Evolutionary conservation across 1,140 invertebrate species (phyloP), one percentile per base, ranked within the genome.

Genomic region (Calycopis cecrops): DNA sequence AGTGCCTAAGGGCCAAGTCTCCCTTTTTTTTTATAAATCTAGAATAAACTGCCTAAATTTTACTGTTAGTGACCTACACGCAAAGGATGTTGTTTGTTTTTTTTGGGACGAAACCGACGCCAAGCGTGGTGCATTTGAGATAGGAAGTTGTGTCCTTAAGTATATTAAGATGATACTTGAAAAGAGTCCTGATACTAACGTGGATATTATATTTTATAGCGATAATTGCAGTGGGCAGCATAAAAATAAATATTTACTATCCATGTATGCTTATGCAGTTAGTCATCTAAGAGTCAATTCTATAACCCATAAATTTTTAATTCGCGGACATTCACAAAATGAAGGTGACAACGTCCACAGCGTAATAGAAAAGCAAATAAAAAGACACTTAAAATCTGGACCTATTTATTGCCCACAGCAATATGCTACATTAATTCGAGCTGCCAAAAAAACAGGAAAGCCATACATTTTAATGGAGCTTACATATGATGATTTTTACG

Each of bases 181-280:
- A 7, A 21, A 52, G 7, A 52, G 38, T 40, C n/a, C 11, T 38
- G 17, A 52, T 38, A 42, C 4, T 48, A 59, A 77, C 0, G 33
- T 73, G 3, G 59, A 78, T 40, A 58, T 73, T n/a, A 63, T 79
- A 54, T 76, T 82, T 49, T 74, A 71, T 59, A 59, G 38, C 6
- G 77, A 82, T 47, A 81, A 81, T 37, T 79, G 71, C 42, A 55
- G 64, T 38, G 77, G 71, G 3, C 79, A 83, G 49, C 68, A 52
- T n/a, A 80, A 59, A 83, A 79, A 68, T 70, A 79, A 72, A 54
- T 77, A 57, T 69, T 17, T 77, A 18, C 18, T 63, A 35, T 56
- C 51, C 16, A 50, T 64, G n/a, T 76, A 76, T 64, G 61, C 67
- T 40, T 72, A 61, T 44, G 55, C 64, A 51, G 59, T 51, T 51